These are phyloP conservation scores for Erebia epiphron DNA, from an alignment of 2,888 invertebrate species.

Conservation along the genomic window DNA sequence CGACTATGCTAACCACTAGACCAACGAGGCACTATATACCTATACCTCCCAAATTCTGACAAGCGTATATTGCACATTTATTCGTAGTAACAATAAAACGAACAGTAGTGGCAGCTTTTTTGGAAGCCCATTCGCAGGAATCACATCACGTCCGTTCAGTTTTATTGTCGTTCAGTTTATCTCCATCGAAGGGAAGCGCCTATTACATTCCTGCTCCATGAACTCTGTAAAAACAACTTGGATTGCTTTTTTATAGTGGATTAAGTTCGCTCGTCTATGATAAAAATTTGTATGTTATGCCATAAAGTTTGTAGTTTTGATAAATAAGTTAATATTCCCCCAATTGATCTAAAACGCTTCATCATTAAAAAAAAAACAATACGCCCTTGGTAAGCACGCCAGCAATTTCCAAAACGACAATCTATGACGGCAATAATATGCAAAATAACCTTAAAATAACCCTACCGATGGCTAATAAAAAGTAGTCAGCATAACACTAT, in stretches of 20 bases:
- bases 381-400: no score
- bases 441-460: no score
- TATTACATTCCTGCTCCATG: conserved; percentile 35
- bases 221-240: conserved; percentile 38
- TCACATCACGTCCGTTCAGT: conserved; percentile 39
- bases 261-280: conserved; percentile 5
- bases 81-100: neutral
- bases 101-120: neutral
- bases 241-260: conserved; percentile 38
- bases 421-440: no score
- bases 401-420: no score
- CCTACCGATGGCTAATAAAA: no score
- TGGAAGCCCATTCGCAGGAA: conserved; percentile 30
- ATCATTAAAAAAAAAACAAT: no score
- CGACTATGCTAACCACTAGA: no score
- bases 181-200: conserved; percentile 34
- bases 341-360: no score
- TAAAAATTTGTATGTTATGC: neutral
- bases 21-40: no score
- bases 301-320: neutral
- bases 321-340: no score
- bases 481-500: no score
- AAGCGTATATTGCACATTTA: neutral
- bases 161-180: conserved; percentile 39
- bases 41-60: no score